Conservation (phyloP, 2,113 vertebrate species). For the Panthera tigris region DNA sequence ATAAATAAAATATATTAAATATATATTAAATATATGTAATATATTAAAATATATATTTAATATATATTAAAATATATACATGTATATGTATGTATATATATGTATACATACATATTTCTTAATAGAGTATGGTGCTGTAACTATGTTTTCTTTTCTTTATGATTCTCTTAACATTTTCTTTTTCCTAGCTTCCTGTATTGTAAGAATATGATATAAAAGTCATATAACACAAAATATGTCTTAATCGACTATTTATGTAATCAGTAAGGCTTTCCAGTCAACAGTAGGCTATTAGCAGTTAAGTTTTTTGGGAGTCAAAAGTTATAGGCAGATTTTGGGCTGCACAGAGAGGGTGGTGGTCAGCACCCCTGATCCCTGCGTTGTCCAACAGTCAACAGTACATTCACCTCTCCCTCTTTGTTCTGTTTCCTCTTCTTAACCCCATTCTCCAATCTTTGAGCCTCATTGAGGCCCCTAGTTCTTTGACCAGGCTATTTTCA, state of each 20-base stretch:
- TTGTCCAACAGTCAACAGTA: not conserved
- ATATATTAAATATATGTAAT: too few relatives aligned
- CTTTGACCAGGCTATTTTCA: not conserved
- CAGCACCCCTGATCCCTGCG: rapidly evolving
- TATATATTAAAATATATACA: too few relatives aligned
- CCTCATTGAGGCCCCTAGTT: not conserved
- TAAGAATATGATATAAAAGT: not conserved
- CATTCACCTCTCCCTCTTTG: not conserved
- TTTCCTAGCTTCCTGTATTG: not conserved
- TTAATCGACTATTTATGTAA: not conserved
- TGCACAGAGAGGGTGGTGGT: not conserved
- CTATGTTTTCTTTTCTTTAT: not conserved
- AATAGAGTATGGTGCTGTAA: not conserved
- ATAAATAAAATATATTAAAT: too few relatives aligned
- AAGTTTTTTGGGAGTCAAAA: not conserved
- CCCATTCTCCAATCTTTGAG: not conserved
- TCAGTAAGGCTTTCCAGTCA: not conserved
- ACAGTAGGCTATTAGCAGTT: not conserved
- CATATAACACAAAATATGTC: not conserved
- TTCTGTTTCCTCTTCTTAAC: not conserved
- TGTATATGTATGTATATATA: too few relatives aligned
- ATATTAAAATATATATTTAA: too few relatives aligned
- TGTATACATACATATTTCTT: not conserved
- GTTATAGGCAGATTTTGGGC: not conserved
- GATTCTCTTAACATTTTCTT: not conserved